A percentile compares a stretch with the other conserved stretches of the same genome.
Evolutionary conservation across 1,140 invertebrate genomes (phyloP).

Genomic region (Trichomalopsis sarcophagae): DNA sequence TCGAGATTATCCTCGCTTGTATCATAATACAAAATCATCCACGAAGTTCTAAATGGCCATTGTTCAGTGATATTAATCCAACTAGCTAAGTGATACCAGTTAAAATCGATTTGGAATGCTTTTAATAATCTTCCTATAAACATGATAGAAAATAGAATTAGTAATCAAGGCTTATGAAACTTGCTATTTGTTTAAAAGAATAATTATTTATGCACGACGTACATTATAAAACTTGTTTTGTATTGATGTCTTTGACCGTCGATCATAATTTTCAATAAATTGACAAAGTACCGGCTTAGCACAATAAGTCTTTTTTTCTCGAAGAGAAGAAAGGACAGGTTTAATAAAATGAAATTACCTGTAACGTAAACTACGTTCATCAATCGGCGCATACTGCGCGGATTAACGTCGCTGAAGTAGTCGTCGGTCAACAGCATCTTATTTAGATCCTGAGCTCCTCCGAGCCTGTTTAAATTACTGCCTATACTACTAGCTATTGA

Average conservation of each 20-base stretch:
- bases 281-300: too few species aligned
- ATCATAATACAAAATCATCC: constrained; percentile 97
- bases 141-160: constrained; percentile 26
- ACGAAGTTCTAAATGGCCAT: constrained; percentile 97
- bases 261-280: too few species aligned
- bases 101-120: constrained; percentile 99
- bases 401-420: constrained; percentile 98
- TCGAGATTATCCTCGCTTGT: constrained; percentile 91
- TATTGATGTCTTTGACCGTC: too few species aligned
- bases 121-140: constrained; percentile 91
- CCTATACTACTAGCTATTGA: constrained; percentile 93
- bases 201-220: too few species aligned
- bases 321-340: not conserved
- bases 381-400: constrained; percentile 94
- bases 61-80: constrained; percentile 99
- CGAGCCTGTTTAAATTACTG: constrained; percentile 87
- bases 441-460: constrained; percentile 84
- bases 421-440: constrained; percentile 94
- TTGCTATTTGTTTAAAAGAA: not conserved
- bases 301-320: too few species aligned
- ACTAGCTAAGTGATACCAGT: constrained; percentile 96
- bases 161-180: not conserved
- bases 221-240: too few species aligned
- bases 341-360: constrained; percentile 75
- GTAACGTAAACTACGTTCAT: constrained; percentile 99